Percentiles rank a stretch among this genome's conserved stretches.
Evolutionary conservation across 2,888 invertebrate genomes (phyloP).

Genomic region (Leptopilina drosophilae): DNA sequence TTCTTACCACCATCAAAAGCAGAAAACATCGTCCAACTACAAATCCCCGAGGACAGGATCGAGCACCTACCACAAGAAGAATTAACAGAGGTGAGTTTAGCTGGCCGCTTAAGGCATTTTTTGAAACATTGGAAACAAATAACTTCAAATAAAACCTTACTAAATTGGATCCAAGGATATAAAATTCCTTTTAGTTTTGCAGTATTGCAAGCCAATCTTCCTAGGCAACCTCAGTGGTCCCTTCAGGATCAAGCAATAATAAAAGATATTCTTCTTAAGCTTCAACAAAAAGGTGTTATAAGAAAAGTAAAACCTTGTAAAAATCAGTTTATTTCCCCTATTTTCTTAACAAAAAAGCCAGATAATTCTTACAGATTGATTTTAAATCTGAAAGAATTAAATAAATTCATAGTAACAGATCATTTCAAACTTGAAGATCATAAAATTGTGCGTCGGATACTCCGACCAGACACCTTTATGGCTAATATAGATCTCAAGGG

Average conservation of each 20-base stretch:
- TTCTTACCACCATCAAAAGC: background rate
- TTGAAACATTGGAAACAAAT: conserved; percentile 40
- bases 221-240: conserved; percentile 40
- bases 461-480: background rate
- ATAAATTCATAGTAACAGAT: conserved; percentile 31
- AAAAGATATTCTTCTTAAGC: conserved; percentile 6
- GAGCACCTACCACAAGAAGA: conserved; percentile 41
- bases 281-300: conserved; percentile 40
- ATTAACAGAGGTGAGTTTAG: conserved; percentile 45
- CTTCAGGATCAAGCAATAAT: background rate
- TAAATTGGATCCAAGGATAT: conserved; percentile 47
- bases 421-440: conserved; percentile 42
- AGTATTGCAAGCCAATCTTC: conserved; percentile 27
- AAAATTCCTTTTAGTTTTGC: conserved; percentile 46
- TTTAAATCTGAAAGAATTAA: conserved; percentile 44
- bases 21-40: conserved; percentile 26
- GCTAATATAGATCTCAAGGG: conserved; percentile 40
- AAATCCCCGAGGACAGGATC: conserved; percentile 2
- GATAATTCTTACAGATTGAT: conserved; percentile 41
- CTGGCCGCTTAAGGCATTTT: conserved; percentile 45
- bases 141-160: conserved; percentile 43
- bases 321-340: conserved; percentile 31
- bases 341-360: conserved; percentile 29
- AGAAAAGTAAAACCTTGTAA: conserved; percentile 29
- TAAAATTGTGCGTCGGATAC: conserved; percentile 12